These are phyloP conservation scores for Micromys minutus DNA, from an alignment of 2,113 vertebrate species.

Conservation along the genomic window DNA sequence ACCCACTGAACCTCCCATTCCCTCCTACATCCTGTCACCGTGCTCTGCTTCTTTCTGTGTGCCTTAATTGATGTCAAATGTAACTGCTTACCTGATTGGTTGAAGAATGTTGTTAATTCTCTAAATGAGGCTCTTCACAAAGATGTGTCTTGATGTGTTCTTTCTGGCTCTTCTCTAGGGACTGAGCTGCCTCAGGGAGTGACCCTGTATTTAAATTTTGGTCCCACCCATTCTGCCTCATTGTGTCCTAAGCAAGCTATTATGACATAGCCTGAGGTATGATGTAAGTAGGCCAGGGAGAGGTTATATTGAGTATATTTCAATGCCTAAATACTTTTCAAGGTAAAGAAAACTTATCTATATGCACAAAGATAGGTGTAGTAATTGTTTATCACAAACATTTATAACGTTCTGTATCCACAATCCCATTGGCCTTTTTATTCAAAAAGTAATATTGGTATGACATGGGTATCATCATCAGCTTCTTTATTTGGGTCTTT, in stretches of 20 bases:
- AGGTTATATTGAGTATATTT: constrained; percentile 19
- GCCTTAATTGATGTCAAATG: not conserved
- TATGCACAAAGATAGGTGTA: constrained; percentile 40
- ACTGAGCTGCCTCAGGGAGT: not conserved
- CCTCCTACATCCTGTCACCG: not conserved
- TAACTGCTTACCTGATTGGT: not conserved
- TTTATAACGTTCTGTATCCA: constrained; percentile 13
- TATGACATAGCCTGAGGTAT: constrained; percentile 11
- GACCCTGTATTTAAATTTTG: not conserved
- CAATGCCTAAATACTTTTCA: constrained; percentile 35
- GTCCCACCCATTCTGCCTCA: not conserved
- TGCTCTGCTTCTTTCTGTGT: not conserved
- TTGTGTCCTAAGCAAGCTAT: not conserved
- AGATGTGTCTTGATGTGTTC: not conserved
- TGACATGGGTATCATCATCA: not conserved
- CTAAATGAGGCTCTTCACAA: not conserved
- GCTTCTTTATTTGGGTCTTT: constrained; percentile 9
- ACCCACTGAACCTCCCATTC: not conserved
- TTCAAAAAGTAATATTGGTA: not conserved
- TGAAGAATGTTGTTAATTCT: not conserved
- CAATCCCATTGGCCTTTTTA: not conserved
- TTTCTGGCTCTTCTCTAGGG: not conserved
- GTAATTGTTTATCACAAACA: not conserved
- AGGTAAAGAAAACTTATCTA: not conserved
- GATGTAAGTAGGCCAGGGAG: not conserved